Base-by-base conservation (phyloP, 2,888 invertebrate genomes). In the Cylloceria caligata region DNA sequence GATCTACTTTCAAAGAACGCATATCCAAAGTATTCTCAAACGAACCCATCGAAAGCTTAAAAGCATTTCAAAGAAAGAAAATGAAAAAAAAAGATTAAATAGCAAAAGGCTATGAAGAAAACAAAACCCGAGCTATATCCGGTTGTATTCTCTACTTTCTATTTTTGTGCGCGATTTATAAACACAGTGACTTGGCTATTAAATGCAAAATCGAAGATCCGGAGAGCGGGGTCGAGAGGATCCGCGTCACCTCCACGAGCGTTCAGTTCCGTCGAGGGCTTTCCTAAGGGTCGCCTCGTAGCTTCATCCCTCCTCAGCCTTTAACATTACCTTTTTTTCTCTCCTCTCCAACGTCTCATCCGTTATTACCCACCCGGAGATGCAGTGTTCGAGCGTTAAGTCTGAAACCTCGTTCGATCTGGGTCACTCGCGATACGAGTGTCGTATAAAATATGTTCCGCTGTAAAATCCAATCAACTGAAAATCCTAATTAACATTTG, bases 361-460 rank as follows among this genome's bases (percentile, higher is more conserved):
- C 24, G 24, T 34, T 49, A 36, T 68, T 68, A 36, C 49, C 36
- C 55, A 21, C 55, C 57, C 52, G 57, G 34, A 57, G 71, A 27
- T 60, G 39, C 64, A 52, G 42, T 45, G 42, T 64, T 64, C 64
- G 55, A 45, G 21, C 30, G 27, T 69, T 19, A 21, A 45, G 57
- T 49, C 24, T 24, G 21, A 64, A 45, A 55, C 55, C 57, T 55
- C 72, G 64, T 57, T 72, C 55, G 45, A 65, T 57, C 39, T 27
- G 64, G 78, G 78, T 78, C 78, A 72, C 65, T 36, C 71, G 65
- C n/a, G 55, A 24, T 24, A 65, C 71, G 45, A 71, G 24, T 42
- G 55, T 45, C 42, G 30, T 16, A 27, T 30, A 62, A 24, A 72
- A 24, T 64, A 45, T 34, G 9, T 13, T 64, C 9, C 6, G 67